phyloP scores from a whole-genome alignment of 2,888 invertebrate genomes.

The Eretmocerus hayati region DNA sequence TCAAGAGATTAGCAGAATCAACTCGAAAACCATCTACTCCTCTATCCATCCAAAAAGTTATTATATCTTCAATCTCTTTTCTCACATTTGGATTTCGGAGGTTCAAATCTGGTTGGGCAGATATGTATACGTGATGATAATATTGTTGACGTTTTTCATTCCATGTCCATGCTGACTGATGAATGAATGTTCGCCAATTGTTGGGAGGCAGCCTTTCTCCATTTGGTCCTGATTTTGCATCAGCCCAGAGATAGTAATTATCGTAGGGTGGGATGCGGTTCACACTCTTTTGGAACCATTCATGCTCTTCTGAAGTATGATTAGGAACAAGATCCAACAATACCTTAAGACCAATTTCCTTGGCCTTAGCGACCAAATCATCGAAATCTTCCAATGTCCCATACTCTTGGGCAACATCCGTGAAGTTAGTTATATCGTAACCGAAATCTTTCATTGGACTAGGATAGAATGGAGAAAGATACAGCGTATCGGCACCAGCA shows the following conservation, averaged over 20 bases:
- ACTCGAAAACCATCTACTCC: constrained; percentile 56
- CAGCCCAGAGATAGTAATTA: too few relatives aligned
- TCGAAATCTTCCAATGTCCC: constrained; percentile 62
- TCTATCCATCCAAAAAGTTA: constrained; percentile 53
- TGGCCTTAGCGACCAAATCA: constrained; percentile 52
- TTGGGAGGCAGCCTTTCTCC: too few relatives aligned
- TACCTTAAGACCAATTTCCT: constrained; percentile 46
- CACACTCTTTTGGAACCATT: too few relatives aligned
- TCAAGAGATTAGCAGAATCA: constrained; percentile 43
- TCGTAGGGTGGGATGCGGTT: too few relatives aligned
- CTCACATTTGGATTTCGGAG: constrained; percentile 50
- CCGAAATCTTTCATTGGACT: too few relatives aligned
- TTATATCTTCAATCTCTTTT: constrained; percentile 48
- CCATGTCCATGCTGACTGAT: too few relatives aligned
- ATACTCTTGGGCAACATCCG: constrained; percentile 59
- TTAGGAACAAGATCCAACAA: too few relatives aligned
- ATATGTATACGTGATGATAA: constrained; percentile 57
- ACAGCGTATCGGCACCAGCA: constrained; percentile 57
- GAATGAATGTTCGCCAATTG: too few relatives aligned
- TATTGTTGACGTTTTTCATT: too few relatives aligned
- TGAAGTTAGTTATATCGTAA: constrained; percentile 68
- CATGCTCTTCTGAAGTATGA: too few relatives aligned
- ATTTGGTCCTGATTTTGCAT: too few relatives aligned
- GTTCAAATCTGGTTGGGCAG: constrained; percentile 59
- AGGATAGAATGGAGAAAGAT: constrained; percentile 66